Evolutionary conservation across 35 echinoderm and acorn worm species (phyloP), one percentile per base, ranked within the genome.

Genomic region (Ptychodera flava): DNA sequence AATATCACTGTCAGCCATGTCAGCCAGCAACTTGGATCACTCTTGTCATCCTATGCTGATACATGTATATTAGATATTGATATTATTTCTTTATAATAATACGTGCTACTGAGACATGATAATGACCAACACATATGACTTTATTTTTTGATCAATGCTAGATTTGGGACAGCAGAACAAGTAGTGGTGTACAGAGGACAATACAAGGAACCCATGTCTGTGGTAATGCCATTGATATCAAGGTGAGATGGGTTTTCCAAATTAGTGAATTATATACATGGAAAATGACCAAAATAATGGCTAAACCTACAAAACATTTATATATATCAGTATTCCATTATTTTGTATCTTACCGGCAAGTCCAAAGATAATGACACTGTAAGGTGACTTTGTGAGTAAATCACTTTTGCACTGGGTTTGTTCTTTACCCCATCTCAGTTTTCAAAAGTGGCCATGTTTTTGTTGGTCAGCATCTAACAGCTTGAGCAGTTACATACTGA

Each of bases 161-260:
- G 96, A 90, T 99, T n/a, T 99, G 96, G 96, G 96, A 99, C 84
- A 94, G 88, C 28, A 87, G 96, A 83, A 99, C 93, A 80, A 35
- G 82, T 1, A 81, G 85, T 75, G 96, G 96, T 28, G 96, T 99
- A 33, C 93, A 99, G 75, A 83, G 92, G 82, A 99, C 93, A 35
- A 94, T 99, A 32, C 79, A 88, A 33, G 96, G 96, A 32, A 92
- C 96, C 36, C 96, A 99, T 78, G 90, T 99, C 31, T 99, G 96
- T 89, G 96, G 96, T 29, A 99, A 80, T 94, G 96, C 92, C 31
- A 32, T 99, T 32, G 96, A 99, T 78, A 89, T 99, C 33, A 94
- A 99, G 91, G 96, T 94, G 87, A 87, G 33, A 78, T 80, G 64
- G 85, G 28, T 22, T 36, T 16, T 16, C 16, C 16, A 29, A 16